Percentiles rank a stretch among this genome's conserved stretches.
These are phyloP conservation scores for Cuniculus paca DNA, from an alignment of 2,797 vertebrate species.

Conservation along the genomic window DNA sequence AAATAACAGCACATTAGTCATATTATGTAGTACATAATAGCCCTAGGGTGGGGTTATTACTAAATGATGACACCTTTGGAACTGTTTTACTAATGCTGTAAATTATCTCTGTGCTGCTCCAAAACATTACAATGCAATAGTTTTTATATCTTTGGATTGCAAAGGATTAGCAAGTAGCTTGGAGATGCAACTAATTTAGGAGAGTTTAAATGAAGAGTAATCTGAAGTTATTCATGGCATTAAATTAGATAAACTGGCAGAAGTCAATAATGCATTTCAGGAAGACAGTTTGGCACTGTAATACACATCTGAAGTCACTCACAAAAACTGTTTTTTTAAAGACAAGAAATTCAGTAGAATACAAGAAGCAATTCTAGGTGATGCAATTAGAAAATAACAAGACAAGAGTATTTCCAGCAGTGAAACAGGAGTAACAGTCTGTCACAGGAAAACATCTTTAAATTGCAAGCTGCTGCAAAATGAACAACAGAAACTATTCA, in stretches of 20 bases:
- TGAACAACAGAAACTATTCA: slow-evolving; percentile 46
- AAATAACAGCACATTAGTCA: slow-evolving; percentile 64
- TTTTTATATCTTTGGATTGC: slow-evolving; percentile 48
- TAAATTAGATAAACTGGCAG: slow-evolving; percentile 22
- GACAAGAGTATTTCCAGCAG: slow-evolving; percentile 49
- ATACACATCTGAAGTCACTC: slow-evolving; percentile 40
- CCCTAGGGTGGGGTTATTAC: neutral
- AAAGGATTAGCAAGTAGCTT: slow-evolving; percentile 60
- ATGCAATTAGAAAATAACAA: slow-evolving; percentile 71
- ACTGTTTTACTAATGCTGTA: slow-evolving; percentile 61
- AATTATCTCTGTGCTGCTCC: slow-evolving; percentile 46
- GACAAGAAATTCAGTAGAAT: slow-evolving; percentile 15
- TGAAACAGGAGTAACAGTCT: neutral
- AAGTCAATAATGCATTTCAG: slow-evolving; percentile 59
- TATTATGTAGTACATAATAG: slow-evolving; percentile 48
- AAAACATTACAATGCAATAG: neutral
- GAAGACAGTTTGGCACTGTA: slow-evolving; percentile 13
- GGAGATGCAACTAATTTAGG: slow-evolving; percentile 37
- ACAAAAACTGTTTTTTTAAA: slow-evolving; percentile 23
- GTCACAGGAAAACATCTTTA: slow-evolving; percentile 23
- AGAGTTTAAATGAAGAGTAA: slow-evolving; percentile 36
- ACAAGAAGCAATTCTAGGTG: slow-evolving; percentile 48
- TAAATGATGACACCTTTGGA: slow-evolving; percentile 59
- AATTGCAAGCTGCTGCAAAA: slow-evolving; percentile 67
- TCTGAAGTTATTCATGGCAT: slow-evolving; percentile 29